These are phyloP conservation scores for Hiodon tergisus DNA, from an alignment of 2,113 vertebrate genomes.

Conservation along the genomic window DNA sequence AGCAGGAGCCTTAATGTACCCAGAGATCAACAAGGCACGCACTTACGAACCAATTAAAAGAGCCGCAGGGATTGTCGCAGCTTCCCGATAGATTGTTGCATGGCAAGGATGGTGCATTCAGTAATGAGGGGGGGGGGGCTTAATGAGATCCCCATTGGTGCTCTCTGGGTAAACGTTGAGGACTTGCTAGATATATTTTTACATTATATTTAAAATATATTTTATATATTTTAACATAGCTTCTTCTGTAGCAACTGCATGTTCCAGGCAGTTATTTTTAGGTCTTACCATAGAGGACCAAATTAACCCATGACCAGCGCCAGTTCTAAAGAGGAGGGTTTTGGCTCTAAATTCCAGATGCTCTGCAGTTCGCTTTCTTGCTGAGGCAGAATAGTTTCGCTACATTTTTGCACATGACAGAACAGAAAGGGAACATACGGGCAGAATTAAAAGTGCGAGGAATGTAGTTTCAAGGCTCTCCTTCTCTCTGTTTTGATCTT, in stretches of 20 bases:
- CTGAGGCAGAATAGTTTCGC: neutral
- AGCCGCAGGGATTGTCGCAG: slow-evolving; percentile 26
- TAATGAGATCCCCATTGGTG: neutral
- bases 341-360: neutral
- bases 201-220: too few relatives aligned
- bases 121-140: neutral
- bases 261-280: slow-evolving; percentile 19
- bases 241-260: neutral
- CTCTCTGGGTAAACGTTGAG: neutral
- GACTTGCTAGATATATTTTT: neutral
- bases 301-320: neutral
- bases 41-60: slow-evolving; percentile 29
- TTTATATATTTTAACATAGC: neutral
- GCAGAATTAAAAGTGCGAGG: too few relatives aligned
- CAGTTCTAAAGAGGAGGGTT: neutral
- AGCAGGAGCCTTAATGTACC: slow-evolving; percentile 23
- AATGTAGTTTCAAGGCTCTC: too few relatives aligned
- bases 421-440: neutral
- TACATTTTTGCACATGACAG: neutral
- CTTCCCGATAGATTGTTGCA: slow-evolving; percentile 7
- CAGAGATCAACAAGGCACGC: slow-evolving; percentile 30
- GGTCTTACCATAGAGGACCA: slow-evolving; percentile 5
- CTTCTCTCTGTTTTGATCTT: too few relatives aligned
- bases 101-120: neutral
- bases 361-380: neutral